Base-by-base conservation (phyloP, 2,888 invertebrate genomes). In the Conomelus anceps region DNA sequence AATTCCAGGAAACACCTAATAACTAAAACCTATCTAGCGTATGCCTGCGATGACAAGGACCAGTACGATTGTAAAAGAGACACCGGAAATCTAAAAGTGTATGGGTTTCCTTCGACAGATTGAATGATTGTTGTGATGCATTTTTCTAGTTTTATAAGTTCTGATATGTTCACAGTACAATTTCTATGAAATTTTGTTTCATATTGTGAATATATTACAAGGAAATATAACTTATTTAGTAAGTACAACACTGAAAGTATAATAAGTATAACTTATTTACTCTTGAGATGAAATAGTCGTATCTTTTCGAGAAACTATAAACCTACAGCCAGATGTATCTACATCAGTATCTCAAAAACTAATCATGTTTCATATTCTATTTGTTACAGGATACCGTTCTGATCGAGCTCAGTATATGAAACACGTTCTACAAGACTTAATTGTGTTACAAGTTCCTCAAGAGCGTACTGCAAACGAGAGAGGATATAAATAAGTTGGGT, bases 1-100 rank as follows among this genome's bases (percentile, higher is more conserved):
- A n/a, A n/a, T n/a, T n/a, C n/a, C n/a, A n/a, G n/a, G n/a, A n/a
- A n/a, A n/a, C n/a, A n/a, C n/a, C n/a, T n/a, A n/a, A n/a, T n/a
- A n/a, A n/a, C n/a, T n/a, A 96, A 96, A 89, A 95, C 96, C 89
- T 97, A 98, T 93, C 94, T 99, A 26, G 99, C 99, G 0, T 99
- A 97, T 93, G 99, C 99, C 0, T 99, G 99, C 93, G 99, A 99
- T 93, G 99, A 99, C 93, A 98, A 98, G 93, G 98, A 97, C 90
- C 96, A 94, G 92, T 96, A 96, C 91, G 97, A 98, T 92, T 94
- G 98, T 89, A 97, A 98, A 92, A 94, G 98, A 0, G 98, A 98
- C 93, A 97, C 98, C 0, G 99, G 99, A 0, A 98, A 97, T 92
- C 95, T 99, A 22, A 98, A 98, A 94, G 96, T 99, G 24, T 99